Evolutionary conservation across 2,888 invertebrate genomes (phyloP).

Genomic region (Cephus spinipes): DNA sequence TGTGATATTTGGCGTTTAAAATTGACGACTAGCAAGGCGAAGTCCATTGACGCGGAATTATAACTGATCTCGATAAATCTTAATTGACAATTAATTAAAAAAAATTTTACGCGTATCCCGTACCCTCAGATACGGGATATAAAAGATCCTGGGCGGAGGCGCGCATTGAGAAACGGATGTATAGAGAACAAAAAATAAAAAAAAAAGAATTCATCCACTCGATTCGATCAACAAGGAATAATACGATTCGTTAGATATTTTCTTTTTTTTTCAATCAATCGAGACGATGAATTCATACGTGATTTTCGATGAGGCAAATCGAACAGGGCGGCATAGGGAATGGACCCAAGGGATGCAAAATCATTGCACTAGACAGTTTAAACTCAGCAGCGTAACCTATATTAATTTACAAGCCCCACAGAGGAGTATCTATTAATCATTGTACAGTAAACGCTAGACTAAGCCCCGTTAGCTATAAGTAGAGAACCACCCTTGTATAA

Average conservation of each 20-base stretch:
- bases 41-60: slow-evolving; percentile 35
- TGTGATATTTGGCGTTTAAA: slow-evolving; percentile 63
- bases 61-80: slow-evolving; percentile 15
- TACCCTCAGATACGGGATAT: background rate
- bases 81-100: background rate
- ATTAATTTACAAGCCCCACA: slow-evolving; percentile 12
- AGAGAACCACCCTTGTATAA: slow-evolving; percentile 23
- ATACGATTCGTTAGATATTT: background rate
- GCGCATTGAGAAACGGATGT: background rate
- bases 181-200: background rate
- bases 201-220: background rate
- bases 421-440: slow-evolving; percentile 23
- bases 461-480: slow-evolving; percentile 13
- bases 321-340: background rate
- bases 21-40: slow-evolving; percentile 39
- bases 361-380: background rate
- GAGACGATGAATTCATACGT: background rate
- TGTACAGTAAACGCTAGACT: slow-evolving; percentile 19
- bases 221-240: background rate
- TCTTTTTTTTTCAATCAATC: background rate
- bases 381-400: slow-evolving; percentile 4
- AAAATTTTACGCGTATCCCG: background rate
- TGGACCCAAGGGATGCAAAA: background rate
- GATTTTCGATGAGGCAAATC: background rate
- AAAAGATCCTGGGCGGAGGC: background rate